These are phyloP conservation scores for Ptychobarbus kaznakovi DNA, from an alignment of 2,797 vertebrate genomes.

Conservation along the genomic window DNA sequence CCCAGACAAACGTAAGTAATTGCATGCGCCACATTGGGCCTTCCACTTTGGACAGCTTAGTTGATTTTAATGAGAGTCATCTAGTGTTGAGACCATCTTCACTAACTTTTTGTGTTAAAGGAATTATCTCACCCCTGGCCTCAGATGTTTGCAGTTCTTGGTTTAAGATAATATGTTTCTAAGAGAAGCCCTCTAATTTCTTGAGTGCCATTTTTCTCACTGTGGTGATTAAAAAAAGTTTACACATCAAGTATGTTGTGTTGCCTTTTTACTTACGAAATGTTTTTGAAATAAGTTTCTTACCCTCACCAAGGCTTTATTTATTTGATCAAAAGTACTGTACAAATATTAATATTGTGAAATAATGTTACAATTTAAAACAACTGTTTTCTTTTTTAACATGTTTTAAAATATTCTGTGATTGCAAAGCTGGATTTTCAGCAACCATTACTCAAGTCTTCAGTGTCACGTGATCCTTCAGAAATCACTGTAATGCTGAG, in stretches of 20 bases:
- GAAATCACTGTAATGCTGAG: neutral
- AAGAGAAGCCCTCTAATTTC: neutral
- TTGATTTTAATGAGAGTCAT: constrained; percentile 8
- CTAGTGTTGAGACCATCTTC: neutral
- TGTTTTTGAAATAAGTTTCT: neutral
- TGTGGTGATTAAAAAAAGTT: neutral
- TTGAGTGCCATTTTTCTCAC: neutral
- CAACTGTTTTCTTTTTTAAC: neutral
- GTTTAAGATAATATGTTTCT: neutral
- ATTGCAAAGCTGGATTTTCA: neutral
- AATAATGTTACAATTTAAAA: neutral
- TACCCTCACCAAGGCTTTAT: neutral
- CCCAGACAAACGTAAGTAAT: neutral
- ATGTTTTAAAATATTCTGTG: neutral
- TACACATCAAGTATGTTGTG: neutral
- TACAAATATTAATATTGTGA: neutral
- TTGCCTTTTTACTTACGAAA: neutral
- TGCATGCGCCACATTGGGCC: neutral
- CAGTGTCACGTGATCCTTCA: neutral
- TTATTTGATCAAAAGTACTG: neutral
- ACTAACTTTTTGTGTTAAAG: neutral
- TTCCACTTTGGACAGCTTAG: neutral
- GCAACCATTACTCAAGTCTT: neutral
- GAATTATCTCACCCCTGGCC: neutral
- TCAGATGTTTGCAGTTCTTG: neutral